Conservation (phyloP, 2,888 invertebrate genomes). For the Linyphia triangularis region DNA sequence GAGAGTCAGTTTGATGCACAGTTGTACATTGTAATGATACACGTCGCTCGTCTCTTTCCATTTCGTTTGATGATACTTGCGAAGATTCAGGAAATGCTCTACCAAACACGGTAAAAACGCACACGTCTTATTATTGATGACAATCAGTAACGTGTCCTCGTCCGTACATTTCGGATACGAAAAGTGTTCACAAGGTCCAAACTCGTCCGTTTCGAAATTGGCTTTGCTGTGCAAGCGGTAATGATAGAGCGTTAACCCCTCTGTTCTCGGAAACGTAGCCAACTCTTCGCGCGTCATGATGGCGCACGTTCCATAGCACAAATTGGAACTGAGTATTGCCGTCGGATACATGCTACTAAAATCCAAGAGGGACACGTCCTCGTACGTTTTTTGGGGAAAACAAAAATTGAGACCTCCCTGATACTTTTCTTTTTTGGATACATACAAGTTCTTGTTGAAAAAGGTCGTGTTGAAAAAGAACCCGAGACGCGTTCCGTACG, state of each 20-base stretch:
- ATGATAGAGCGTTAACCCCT: neutral
- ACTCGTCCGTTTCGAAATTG: neutral
- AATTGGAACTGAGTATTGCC: slow-evolving; percentile 18
- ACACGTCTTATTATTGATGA: neutral
- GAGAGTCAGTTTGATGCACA: slow-evolving; percentile 34
- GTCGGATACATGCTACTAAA: slow-evolving; percentile 57
- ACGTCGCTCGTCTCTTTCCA: no score
- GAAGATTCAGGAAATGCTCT: slow-evolving; percentile 33
- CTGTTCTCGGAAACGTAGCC: neutral
- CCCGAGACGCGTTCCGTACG: slow-evolving; percentile 14
- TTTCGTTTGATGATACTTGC: neutral
- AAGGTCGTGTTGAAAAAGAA: slow-evolving; percentile 28
- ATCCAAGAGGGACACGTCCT: slow-evolving; percentile 33
- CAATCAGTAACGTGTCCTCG: slow-evolving; percentile 18
- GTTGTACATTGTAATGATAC: slow-evolving; percentile 40
- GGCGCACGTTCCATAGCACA: slow-evolving; percentile 33
- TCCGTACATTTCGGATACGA: slow-evolving; percentile 19
- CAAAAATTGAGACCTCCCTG: slow-evolving; percentile 48
- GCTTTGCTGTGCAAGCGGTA: slow-evolving; percentile 14
- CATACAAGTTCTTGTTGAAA: no score
- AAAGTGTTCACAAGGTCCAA: neutral
- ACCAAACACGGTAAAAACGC: slow-evolving; percentile 40
- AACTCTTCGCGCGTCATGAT: slow-evolving; percentile 14
- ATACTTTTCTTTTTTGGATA: slow-evolving; percentile 20
- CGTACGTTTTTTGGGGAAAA: neutral